Evolutionary conservation across 2,113 vertebrate species (phyloP), one percentile per base, ranked within the genome.

Genomic region (Thamnaconus septentrionalis): DNA sequence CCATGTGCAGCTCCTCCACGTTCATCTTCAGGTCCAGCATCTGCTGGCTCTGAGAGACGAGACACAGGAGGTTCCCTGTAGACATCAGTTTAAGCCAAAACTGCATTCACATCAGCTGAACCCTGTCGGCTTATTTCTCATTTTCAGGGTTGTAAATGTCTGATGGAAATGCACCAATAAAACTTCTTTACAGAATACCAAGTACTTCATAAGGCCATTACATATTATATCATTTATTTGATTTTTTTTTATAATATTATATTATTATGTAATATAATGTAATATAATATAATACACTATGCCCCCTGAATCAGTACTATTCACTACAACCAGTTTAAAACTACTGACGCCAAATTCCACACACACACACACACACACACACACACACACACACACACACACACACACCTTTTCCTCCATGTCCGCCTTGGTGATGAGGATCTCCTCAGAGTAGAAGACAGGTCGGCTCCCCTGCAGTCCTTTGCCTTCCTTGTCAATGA

Each of bases 351-450:
- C 18, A 31, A 31, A 31, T 46, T 3, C 11, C 47, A 48, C 47
- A 48, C 47, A 48, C 9, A 9, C 46, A 7, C 9, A 49, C 6
- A 5, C 49, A 11, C 8, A 3, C 50, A 12, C 4, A 51, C 6
- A 12, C 4, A 55, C 18, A 55, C 56, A 49, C 56, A 65, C 43
- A 52, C 53, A 56, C 12, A 64, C 7, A 44, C 18, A 66, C 45
- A 31, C 10, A 73, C 75, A 41, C 1, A 84, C 96, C 94, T 96
- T 98, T 70, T 96, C 93, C 18, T 96, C 93, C 87, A 98, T 90
- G 75, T 97, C 94, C 49, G 93, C 91, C 87, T 85, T 98, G 66
- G 94, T 95, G 75, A 96, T 91, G 3, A 98, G 92, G 53, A 96
- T 95, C 81, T 99, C 96, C 54, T 98, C 94, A 3, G 94, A 90